These are phyloP conservation scores for Peromyscus maniculatus DNA, from an alignment of 2,113 vertebrate genomes.

Conservation along the genomic window DNA sequence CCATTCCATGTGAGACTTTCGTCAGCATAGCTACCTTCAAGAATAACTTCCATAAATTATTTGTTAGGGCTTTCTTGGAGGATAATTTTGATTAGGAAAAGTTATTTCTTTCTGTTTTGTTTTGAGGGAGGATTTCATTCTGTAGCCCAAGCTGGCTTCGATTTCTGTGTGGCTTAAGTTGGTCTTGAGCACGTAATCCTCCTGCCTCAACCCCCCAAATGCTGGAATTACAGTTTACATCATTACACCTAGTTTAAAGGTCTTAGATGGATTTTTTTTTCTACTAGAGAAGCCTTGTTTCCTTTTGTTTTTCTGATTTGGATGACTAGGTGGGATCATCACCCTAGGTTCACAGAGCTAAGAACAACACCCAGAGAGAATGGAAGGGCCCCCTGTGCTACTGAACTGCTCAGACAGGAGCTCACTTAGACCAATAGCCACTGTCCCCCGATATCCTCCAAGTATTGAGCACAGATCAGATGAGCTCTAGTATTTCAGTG, in stretches of 20 bases:
- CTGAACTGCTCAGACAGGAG: not conserved
- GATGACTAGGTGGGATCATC: not conserved
- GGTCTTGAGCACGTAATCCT: not conserved
- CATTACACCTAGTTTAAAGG: not conserved
- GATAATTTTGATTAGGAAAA: not conserved
- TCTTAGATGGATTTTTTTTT: not conserved
- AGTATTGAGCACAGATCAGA: not conserved
- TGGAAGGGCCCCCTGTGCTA: not conserved
- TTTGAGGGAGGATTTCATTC: not conserved
- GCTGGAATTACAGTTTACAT: not conserved
- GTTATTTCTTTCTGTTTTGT: not conserved
- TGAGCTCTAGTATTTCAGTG: not conserved
- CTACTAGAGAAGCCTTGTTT: not conserved
- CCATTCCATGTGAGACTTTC: not conserved
- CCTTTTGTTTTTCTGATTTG: conserved; percentile 1
- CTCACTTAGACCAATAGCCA: not conserved
- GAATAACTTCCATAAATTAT: not conserved
- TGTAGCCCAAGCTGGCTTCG: not conserved
- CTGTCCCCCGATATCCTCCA: too few relatives aligned
- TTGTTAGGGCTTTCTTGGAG: conserved; percentile 8
- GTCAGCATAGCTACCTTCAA: not conserved
- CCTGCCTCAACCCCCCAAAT: not conserved
- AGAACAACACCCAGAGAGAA: not conserved
- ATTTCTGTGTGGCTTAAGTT: not conserved
- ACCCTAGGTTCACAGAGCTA: not conserved